Base-by-base conservation (phyloP, 2,888 invertebrate genomes). In the Tetanocera ferruginea region DNA sequence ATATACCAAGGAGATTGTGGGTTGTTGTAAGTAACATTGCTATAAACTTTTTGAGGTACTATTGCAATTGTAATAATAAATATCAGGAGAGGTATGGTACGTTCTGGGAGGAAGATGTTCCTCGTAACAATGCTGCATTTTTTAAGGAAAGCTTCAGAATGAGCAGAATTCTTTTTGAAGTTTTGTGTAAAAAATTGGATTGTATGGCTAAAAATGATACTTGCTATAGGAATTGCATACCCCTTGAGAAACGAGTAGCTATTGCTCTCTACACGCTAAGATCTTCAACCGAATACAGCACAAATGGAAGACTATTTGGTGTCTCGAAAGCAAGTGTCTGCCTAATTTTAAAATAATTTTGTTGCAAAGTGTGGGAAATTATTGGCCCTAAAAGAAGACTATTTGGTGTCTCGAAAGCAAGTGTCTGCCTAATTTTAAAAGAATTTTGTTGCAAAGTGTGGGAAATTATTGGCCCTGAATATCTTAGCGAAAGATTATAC, bases 171-270 rank as follows among this genome's bases (percentile, higher is more conserved):
- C n/a, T n/a, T n/a, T n/a, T n/a, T n/a, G n/a, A n/a, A n/a, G n/a
- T 19, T 5, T 31, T 72, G 5, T 72, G 72, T 17, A 17, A 17
- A 31, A 31, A 11, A 4, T 25, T 70, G 23, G 25, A 70, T 17
- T 17, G 11, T 11, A 28, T 55, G 8, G 25, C 43, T 4, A 69
- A 34, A n/a, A 28, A 55, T 5, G 34, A 31, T n/a, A 55, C 55
- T 31, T 23, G 17, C 5, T n/a, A 31, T 4, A n/a, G 57, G 6
- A 31, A 31, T 8, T 11, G 55, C 0, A 72, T 72, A 9, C 28
- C 55, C 3, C n/a, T 75, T 3, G 49, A 64, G 19, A 78, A 78
- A 34, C 64, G 78, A 8, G 49, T 78, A 14, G 74, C 74, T 1
- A 28, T 78, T n/a, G 69, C 74, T 0, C 43, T 78, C 19, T 78